A percentile compares a stretch with the other conserved stretches of the same genome.
Evolutionary conservation across 2,888 invertebrate genomes (phyloP).

Genomic region (Apodemia duryi): DNA sequence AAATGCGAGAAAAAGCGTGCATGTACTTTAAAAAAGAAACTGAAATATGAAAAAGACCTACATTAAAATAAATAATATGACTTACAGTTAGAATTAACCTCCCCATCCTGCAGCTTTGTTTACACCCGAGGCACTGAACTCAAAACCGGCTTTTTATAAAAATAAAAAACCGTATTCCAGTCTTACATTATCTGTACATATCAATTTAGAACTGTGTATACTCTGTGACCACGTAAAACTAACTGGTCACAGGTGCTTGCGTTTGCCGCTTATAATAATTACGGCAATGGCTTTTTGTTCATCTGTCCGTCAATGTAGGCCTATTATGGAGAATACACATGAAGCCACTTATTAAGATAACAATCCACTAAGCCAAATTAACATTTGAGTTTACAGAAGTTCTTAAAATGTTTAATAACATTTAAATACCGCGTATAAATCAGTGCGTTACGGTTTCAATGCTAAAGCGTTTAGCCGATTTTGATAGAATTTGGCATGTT

Average conservation of each 20-base stretch:
- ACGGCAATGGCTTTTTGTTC: constrained; percentile 67
- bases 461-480: no score
- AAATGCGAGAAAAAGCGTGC: no score
- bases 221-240: constrained; percentile 44
- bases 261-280: constrained; percentile 70
- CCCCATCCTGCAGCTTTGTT: constrained; percentile 40
- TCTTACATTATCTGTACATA: constrained; percentile 34
- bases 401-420: no score
- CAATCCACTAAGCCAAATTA: not conserved
- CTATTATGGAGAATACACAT: constrained; percentile 30
- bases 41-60: not conserved
- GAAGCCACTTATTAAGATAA: not conserved
- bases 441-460: no score
- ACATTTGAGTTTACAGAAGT: not conserved
- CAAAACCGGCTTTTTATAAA: constrained; percentile 43
- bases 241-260: constrained; percentile 54
- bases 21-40: no score
- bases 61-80: constrained; percentile 15
- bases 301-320: constrained; percentile 48
- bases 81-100: constrained; percentile 45
- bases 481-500: no score
- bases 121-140: constrained; percentile 43
- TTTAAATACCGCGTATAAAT: no score
- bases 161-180: constrained; percentile 27
- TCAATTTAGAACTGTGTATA: constrained; percentile 20